phyloP scores from a whole-genome alignment of 2,888 invertebrate species.

The Dascillus cervinus region DNA sequence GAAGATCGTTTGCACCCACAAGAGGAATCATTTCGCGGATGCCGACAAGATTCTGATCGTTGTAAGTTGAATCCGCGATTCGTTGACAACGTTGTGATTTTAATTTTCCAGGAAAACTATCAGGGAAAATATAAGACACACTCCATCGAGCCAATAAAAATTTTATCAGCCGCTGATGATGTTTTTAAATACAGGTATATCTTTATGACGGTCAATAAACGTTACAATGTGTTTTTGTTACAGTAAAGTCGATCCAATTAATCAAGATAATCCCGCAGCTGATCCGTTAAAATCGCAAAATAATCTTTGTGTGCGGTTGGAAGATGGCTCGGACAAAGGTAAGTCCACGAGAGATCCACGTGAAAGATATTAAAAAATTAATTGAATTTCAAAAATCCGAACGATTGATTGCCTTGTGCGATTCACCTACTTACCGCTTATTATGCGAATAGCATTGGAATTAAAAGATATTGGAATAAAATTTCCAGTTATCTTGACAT shows the following conservation, averaged over 20 bases:
- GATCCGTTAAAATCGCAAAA: neutral
- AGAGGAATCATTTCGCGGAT: conserved; percentile 56
- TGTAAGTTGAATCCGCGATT: conserved; percentile 40
- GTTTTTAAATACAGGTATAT: no score
- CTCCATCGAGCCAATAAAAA: conserved; percentile 55
- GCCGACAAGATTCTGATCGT: conserved; percentile 74
- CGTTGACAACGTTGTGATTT: conserved; percentile 1
- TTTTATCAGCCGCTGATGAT: conserved; percentile 16
- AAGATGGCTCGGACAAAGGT: neutral
- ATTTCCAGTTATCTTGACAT: no score
- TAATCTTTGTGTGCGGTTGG: neutral
- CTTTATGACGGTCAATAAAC: no score
- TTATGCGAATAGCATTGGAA: no score
- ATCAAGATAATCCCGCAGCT: no score
- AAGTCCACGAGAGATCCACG: neutral
- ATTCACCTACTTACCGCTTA: no score
- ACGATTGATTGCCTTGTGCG: no score
- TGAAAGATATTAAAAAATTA: no score
- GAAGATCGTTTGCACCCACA: conserved; percentile 65
- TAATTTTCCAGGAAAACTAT: conserved; percentile 57
- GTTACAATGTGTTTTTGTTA: conserved; percentile 1
- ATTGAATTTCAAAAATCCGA: no score
- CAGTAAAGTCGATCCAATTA: neutral
- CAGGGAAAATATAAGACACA: conserved; percentile 65
- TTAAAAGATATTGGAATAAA: no score